Percentiles rank a stretch among this genome's conserved stretches.
These are phyloP conservation scores for Anableps anableps DNA, from an alignment of 2,797 vertebrate genomes.

Conservation along the genomic window DNA sequence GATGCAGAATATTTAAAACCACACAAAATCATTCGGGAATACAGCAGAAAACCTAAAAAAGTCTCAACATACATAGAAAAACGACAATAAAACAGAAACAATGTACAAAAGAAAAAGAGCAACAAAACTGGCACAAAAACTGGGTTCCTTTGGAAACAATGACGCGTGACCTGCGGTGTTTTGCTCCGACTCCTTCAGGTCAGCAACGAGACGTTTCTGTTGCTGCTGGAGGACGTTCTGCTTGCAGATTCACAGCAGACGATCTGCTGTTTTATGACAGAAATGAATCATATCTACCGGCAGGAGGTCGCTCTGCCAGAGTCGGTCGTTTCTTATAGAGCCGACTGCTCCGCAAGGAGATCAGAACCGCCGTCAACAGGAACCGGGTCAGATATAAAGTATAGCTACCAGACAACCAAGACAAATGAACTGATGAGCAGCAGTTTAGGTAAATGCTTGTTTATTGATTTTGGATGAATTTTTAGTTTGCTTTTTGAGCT, in stretches of 20 bases:
- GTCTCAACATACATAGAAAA: no score
- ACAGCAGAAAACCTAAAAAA: no score
- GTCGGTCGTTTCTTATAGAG: neutral
- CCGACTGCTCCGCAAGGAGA: neutral
- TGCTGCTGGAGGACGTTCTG: neutral
- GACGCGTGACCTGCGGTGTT: neutral
- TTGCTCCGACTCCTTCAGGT: neutral
- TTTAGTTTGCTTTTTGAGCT: no score
- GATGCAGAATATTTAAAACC: no score
- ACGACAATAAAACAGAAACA: no score
- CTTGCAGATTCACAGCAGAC: neutral
- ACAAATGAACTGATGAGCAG: no score
- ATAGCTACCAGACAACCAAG: no score
- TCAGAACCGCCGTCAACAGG: neutral
- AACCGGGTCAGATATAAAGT: neutral
- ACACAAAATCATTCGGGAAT: no score
- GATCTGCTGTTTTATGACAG: neutral
- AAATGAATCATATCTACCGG: neutral
- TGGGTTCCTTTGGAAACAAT: neutral
- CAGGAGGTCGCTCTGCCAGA: neutral
- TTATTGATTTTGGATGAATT: no score
- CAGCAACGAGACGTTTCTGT: neutral
- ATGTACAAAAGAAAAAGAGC: no score
- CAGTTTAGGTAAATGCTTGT: no score
- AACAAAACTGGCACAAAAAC: neutral